Evolutionary conservation across 2,888 invertebrate species (phyloP).

Genomic region (Ornithoptera alexandrae): DNA sequence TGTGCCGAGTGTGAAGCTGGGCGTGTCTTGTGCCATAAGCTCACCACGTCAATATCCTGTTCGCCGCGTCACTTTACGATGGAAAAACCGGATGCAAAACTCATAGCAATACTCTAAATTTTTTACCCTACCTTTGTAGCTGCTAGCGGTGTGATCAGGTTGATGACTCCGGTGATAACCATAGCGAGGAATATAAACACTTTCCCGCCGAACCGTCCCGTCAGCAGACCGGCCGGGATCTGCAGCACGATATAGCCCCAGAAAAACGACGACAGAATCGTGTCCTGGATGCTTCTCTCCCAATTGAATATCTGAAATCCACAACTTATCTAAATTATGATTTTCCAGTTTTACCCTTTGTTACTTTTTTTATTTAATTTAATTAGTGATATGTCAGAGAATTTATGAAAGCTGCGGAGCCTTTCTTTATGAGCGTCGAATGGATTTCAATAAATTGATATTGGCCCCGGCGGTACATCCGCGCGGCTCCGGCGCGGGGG

Average conservation of each 20-base stretch:
- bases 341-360: too few species aligned
- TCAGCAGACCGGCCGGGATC: conserved; percentile 85
- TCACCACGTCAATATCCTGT: too few species aligned
- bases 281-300: conserved; percentile 77
- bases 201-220: conserved; percentile 88
- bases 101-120: not conserved
- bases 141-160: conserved; percentile 60
- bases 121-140: conserved; percentile 49
- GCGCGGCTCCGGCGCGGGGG: not conserved
- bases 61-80: too few species aligned
- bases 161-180: conserved; percentile 58
- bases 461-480: not conserved
- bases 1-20: too few species aligned
- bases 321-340: not conserved
- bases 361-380: too few species aligned
- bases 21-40: too few species aligned
- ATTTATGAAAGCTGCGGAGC: too few species aligned
- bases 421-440: not conserved
- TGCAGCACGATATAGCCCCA: conserved; percentile 90
- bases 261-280: conserved; percentile 88
- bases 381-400: too few species aligned
- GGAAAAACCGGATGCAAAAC: too few species aligned
- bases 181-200: conserved; percentile 78
- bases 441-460: not conserved
- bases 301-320: conserved; percentile 76